Conservation (phyloP, 1,140 invertebrate species). For the Penaeus chinensis region DNA sequence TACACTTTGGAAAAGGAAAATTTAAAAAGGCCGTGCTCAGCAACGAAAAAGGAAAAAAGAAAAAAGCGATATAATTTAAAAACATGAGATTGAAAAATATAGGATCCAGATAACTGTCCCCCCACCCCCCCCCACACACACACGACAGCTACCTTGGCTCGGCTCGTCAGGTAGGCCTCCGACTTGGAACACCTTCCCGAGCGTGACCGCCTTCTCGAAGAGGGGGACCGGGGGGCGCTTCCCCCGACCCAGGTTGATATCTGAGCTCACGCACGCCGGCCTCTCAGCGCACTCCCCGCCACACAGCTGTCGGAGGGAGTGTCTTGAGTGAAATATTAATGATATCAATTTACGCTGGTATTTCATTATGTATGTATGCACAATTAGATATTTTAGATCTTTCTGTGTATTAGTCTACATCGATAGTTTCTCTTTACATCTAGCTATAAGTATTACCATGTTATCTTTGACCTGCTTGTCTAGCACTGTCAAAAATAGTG, state of each 20-base stretch:
- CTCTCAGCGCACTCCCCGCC: slow-evolving; percentile 35
- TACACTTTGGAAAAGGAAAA: no score
- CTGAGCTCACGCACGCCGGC: slow-evolving; percentile 40
- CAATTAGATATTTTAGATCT: no score
- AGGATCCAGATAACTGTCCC: no score
- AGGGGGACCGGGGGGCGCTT: slow-evolving; percentile 26
- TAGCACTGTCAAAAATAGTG: no score
- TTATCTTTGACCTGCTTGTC: no score
- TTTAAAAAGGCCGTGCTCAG: no score
- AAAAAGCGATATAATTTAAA: no score
- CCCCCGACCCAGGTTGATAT: slow-evolving; percentile 40
- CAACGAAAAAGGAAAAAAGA: no score
- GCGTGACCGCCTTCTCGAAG: slow-evolving; percentile 17
- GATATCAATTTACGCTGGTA: not conserved
- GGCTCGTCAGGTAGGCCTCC: slow-evolving; percentile 17
- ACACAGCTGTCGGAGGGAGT: slow-evolving; percentile 14
- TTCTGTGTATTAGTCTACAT: no score
- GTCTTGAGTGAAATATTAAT: not conserved
- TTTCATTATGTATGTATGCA: not conserved
- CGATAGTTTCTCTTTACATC: no score
- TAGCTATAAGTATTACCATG: no score
- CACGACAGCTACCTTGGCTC: not conserved
- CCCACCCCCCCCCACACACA: not conserved
- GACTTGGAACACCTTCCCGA: slow-evolving; percentile 34
- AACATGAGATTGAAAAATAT: no score